Evolutionary conservation across 2,888 invertebrate genomes (phyloP).

Genomic region (Cephus spinipes): DNA sequence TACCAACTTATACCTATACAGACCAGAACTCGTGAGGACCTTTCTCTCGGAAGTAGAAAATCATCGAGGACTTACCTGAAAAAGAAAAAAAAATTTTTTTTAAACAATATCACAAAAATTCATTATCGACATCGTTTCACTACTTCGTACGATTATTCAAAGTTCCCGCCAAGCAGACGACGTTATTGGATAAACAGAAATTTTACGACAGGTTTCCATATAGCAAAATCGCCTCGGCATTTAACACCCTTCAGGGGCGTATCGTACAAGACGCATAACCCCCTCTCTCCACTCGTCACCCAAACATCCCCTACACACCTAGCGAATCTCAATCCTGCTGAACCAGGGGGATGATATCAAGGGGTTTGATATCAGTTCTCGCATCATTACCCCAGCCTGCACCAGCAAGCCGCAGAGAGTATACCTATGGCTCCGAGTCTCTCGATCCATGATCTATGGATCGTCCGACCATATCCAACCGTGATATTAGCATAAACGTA

Average conservation of each 20-base stretch:
- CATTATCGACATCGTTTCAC: neutral
- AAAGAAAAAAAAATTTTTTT: neutral
- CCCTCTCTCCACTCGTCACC: neutral
- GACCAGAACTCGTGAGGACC: neutral
- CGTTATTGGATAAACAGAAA: neutral
- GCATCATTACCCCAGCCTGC: conserved; percentile 65
- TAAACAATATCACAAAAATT: neutral
- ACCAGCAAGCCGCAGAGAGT: conserved; percentile 24
- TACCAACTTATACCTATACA: neutral
- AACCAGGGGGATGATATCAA: conserved; percentile 28
- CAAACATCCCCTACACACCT: neutral
- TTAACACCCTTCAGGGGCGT: neutral
- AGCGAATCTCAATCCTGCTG: neutral
- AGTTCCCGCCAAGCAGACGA: neutral
- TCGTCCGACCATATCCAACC: conserved; percentile 22
- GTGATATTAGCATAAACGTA: neutral
- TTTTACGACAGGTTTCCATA: neutral
- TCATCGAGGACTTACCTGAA: neutral
- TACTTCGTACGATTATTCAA: neutral
- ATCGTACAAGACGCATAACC: neutral
- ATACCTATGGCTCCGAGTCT: neutral
- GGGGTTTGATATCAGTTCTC: conserved; percentile 67
- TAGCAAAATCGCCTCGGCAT: neutral
- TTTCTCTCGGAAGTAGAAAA: neutral
- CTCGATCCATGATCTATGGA: conserved; percentile 45